Percentiles rank a stretch among this genome's conserved stretches.
Conservation (phyloP, 2,797 vertebrate genomes). For the Halcyon chelicuti region DNA sequence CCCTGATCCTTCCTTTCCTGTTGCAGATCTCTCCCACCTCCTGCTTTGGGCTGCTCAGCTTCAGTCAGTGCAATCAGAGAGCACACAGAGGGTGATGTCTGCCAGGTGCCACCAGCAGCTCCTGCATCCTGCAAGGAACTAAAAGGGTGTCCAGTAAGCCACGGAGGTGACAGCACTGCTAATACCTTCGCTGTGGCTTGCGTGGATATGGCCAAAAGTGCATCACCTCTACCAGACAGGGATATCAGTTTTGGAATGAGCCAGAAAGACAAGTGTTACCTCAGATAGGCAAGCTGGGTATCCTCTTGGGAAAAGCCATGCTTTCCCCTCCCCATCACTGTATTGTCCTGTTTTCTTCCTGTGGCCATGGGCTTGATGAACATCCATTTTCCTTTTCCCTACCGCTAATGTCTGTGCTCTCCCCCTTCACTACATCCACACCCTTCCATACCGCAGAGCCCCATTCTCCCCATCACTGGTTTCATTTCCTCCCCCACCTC, state of each 20-base stretch:
- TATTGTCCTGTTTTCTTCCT: not conserved
- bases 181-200: not conserved
- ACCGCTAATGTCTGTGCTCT: not conserved
- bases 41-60: not conserved
- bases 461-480: not conserved
- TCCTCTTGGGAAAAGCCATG: not conserved
- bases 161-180: not conserved
- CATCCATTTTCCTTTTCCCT: not conserved
- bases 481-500: not conserved
- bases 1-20: not conserved
- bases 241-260: not conserved
- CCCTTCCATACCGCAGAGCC: not conserved
- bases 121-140: not conserved
- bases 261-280: not conserved
- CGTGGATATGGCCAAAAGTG: not conserved
- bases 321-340: not conserved
- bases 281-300: not conserved
- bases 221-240: not conserved
- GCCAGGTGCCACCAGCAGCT: not conserved
- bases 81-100: accelerated
- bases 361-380: not conserved
- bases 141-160: not conserved
- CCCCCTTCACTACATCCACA: not conserved
- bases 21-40: not conserved
- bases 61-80: not conserved